A percentile compares a stretch with the other conserved stretches of the same genome.
These are phyloP conservation scores for Balaeniceps rex DNA, from an alignment of 2,113 vertebrate genomes.

Conservation along the genomic window DNA sequence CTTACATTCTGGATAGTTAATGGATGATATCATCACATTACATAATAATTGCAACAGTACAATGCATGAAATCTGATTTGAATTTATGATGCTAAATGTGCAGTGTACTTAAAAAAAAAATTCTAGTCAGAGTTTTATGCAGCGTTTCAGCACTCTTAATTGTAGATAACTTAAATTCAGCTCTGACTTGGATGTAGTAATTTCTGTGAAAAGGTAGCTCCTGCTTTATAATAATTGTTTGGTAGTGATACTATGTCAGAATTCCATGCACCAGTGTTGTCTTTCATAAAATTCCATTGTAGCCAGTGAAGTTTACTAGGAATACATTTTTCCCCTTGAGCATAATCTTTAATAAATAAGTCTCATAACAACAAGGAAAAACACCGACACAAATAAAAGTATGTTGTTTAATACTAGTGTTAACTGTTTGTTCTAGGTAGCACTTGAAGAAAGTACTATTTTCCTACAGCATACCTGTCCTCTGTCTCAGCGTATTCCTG, in stretches of 20 bases:
- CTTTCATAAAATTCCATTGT: neutral
- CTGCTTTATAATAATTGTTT: neutral
- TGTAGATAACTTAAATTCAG: neutral
- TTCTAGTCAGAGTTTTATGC: neutral
- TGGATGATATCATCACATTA: neutral
- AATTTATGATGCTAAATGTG: neutral
- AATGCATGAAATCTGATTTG: neutral
- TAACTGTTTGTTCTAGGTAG: constrained; percentile 74
- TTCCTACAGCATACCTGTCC: constrained; percentile 23
- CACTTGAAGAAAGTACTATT: constrained; percentile 57
- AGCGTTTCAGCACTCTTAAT: neutral
- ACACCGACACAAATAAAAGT: neutral
- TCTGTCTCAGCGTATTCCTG: constrained; percentile 44
- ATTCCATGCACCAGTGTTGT: neutral
- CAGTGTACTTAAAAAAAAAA: neutral
- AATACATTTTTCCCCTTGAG: neutral
- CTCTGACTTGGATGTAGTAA: neutral
- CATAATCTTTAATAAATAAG: neutral
- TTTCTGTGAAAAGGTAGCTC: neutral
- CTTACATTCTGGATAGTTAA: neutral
- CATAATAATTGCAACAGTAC: neutral
- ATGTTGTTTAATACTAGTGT: constrained; percentile 23
- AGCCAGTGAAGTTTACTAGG: neutral
- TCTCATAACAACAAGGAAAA: neutral
- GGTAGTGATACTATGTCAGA: neutral